A percentile compares a stretch with the other conserved stretches of the same genome.
phyloP scores from a whole-genome alignment of 2,113 vertebrate species.

The Centropus unirufus region DNA sequence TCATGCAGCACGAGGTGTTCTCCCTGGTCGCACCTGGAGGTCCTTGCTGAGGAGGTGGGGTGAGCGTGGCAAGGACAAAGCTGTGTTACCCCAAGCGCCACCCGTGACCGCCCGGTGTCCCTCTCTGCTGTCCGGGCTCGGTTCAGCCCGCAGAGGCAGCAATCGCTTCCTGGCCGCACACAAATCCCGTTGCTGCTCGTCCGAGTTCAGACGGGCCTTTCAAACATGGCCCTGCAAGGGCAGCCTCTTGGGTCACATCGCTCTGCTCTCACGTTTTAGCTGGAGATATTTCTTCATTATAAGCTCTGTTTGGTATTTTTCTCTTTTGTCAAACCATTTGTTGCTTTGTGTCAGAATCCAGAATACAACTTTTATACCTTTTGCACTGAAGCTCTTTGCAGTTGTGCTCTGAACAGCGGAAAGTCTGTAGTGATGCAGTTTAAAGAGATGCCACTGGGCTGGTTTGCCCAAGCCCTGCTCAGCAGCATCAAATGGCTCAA shows the following conservation, averaged over 20 bases:
- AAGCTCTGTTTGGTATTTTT: not conserved
- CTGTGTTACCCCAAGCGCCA: not conserved
- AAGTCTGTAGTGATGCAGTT: not conserved
- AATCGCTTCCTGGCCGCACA: too few species aligned
- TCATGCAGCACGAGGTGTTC: not conserved
- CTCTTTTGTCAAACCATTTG: not conserved
- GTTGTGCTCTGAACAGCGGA: too few species aligned
- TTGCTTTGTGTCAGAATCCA: not conserved
- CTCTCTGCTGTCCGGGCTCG: not conserved
- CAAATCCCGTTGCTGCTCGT: too few species aligned
- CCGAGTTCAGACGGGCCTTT: not conserved
- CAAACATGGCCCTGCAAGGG: not conserved
- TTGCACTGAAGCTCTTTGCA: not conserved
- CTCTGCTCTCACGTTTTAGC: not conserved
- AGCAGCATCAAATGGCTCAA: not conserved
- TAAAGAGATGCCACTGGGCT: not conserved
- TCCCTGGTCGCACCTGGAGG: not conserved
- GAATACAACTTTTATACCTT: not conserved
- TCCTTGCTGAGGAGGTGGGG: not conserved
- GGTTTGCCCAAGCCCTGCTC: not conserved
- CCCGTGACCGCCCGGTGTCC: not conserved
- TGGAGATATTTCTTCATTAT: not conserved
- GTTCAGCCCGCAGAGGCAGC: not conserved
- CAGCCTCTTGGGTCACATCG: not conserved
- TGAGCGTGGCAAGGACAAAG: not conserved